Evolutionary conservation across 2,113 vertebrate species (phyloP).

Genomic region (Dissostichus mawsoni): DNA sequence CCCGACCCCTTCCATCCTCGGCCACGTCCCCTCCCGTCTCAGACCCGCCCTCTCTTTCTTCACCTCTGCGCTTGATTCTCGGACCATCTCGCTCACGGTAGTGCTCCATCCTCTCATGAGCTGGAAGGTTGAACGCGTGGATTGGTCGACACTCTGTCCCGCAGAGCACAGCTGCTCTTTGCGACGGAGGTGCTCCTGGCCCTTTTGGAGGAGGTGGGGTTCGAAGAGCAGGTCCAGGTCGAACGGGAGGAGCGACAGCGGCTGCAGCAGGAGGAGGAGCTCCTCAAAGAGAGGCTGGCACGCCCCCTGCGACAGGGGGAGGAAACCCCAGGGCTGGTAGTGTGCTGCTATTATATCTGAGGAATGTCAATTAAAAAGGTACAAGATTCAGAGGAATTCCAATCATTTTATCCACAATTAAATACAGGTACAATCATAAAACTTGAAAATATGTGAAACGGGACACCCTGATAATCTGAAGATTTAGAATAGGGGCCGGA

Average conservation of each 20-base stretch:
- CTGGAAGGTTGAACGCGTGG: slow-evolving; percentile 93
- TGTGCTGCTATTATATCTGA: slow-evolving; percentile 92
- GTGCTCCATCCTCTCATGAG: slow-evolving; percentile 87
- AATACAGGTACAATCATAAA: too few species aligned
- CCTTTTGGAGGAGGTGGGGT: slow-evolving; percentile 90
- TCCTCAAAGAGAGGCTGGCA: slow-evolving; percentile 93
- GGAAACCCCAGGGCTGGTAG: slow-evolving; percentile 93
- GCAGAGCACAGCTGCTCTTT: slow-evolving; percentile 92
- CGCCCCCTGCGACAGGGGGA: slow-evolving; percentile 88
- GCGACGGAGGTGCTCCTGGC: slow-evolving; percentile 89
- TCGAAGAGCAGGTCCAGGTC: slow-evolving; percentile 95
- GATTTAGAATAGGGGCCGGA: too few species aligned
- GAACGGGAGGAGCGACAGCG: slow-evolving; percentile 95
- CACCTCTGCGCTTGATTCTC: slow-evolving; percentile 39
- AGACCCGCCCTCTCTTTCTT: slow-evolving; percentile 62
- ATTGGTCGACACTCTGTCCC: slow-evolving; percentile 88
- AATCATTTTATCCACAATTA: too few species aligned
- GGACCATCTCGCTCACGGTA: slow-evolving; percentile 68
- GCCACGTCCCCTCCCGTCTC: slow-evolving; percentile 72
- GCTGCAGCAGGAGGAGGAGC: slow-evolving; percentile 94
- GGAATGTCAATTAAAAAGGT: neutral
- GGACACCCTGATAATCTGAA: too few species aligned
- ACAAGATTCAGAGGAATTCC: neutral
- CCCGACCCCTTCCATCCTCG: slow-evolving; percentile 57
- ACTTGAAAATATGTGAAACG: too few species aligned